These are phyloP conservation scores for Drepana falcataria DNA, from an alignment of 2,888 invertebrate species.

Conservation along the genomic window DNA sequence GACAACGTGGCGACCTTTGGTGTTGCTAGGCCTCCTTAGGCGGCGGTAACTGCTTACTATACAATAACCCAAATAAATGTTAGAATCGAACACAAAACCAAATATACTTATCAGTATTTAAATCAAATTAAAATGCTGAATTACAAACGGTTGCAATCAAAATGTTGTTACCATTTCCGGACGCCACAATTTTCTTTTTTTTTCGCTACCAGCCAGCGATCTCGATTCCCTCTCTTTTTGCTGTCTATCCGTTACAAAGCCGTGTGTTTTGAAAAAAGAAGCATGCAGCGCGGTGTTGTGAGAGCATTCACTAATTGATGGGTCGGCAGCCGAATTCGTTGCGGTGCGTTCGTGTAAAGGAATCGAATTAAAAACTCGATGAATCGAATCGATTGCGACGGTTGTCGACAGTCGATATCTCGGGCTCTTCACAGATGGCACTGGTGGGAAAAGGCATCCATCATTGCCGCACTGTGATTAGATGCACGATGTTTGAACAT, in stretches of 20 bases:
- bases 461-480: constrained; percentile 42
- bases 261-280: constrained; percentile 57
- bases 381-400: constrained; percentile 59
- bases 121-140: constrained; percentile 50
- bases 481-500: constrained; percentile 41
- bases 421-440: constrained; percentile 57
- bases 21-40: no score
- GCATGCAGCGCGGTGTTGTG: constrained; percentile 39
- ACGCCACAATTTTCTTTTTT: constrained; percentile 42
- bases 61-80: no score
- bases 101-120: constrained; percentile 32
- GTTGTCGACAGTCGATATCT: constrained; percentile 54
- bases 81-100: constrained; percentile 12
- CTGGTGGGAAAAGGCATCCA: constrained; percentile 44
- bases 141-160: constrained; percentile 51
- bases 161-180: constrained; percentile 61
- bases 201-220: constrained; percentile 46
- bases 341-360: constrained; percentile 45
- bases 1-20: no score
- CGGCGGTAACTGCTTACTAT: no score
- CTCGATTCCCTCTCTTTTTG: constrained; percentile 43
- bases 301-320: constrained; percentile 71
- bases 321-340: constrained; percentile 49
- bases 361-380: constrained; percentile 42
- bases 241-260: constrained; percentile 51